Evolutionary conservation across 2,797 vertebrate species (phyloP).

Genomic region (Philypnodon macrostomus): DNA sequence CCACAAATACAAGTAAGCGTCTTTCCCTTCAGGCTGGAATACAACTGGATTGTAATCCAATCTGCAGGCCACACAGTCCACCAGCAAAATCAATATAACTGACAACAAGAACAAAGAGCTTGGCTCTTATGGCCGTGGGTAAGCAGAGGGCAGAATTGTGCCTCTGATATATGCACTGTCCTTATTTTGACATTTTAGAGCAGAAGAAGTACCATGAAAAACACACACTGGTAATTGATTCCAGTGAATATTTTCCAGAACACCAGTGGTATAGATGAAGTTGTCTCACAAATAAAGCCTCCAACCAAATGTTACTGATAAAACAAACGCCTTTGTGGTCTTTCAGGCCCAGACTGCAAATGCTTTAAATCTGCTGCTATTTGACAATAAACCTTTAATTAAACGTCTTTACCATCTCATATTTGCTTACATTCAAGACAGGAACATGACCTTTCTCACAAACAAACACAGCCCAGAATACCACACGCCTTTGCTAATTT

Average conservation of each 20-base stretch:
- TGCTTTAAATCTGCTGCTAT: no score
- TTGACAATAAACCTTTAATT: no score
- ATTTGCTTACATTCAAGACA: no score
- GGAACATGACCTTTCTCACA: background rate
- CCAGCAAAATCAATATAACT: slow-evolving; percentile 51
- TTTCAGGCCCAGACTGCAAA: no score
- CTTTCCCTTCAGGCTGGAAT: slow-evolving; percentile 37
- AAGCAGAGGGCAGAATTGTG: slow-evolving; percentile 2
- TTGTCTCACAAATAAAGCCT: no score
- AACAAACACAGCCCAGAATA: background rate
- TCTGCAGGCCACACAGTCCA: slow-evolving; percentile 45
- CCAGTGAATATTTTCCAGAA: no score
- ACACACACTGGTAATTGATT: no score
- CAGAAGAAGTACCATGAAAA: background rate
- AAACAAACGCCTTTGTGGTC: no score
- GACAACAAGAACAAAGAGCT: slow-evolving; percentile 30
- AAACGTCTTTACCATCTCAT: no score
- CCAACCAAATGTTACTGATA: no score
- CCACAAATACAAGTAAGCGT: slow-evolving; percentile 36
- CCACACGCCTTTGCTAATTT: background rate
- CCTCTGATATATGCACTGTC: background rate
- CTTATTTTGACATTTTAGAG: background rate
- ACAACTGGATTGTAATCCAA: slow-evolving; percentile 60
- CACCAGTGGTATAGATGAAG: no score
- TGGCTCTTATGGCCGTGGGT: slow-evolving; percentile 12